Evolutionary conservation across 2,888 invertebrate genomes (phyloP), one percentile per base, ranked within the genome.

Genomic region (Iselma pallidipennis): DNA sequence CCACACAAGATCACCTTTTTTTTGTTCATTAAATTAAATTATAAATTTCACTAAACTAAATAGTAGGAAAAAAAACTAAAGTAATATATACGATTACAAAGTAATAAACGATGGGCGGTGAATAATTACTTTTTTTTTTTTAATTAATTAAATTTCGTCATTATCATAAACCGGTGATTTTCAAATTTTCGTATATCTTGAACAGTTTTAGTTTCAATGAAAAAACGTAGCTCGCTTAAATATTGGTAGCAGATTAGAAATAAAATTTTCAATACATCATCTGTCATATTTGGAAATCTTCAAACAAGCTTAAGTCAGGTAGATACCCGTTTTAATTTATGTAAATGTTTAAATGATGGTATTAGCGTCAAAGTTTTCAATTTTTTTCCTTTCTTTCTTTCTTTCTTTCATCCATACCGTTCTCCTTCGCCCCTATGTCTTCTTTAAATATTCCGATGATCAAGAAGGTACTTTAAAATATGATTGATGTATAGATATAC

Each of bases 291-390:
- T 45, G 45, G 12, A 21, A 10, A 45, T 21, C 21, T 45, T 12
- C 7, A 16, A 45, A 45, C 45, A 21, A 21, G 21, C 45, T 45
- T 4, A 45, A 58, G 58, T 48, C 33, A 21, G 14, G 55, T 62
- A 37, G 37, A 37, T 37, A 16, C 10, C 21, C 10, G 19, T 45
- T 45, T 19, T 45, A 55, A 62, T 62, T 59, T 59, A 62, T 62
- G 62, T 62, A 62, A 62, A 62, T 62, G 59, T 51, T 58, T 53
- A 57, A 61, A 61, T 57, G 57, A 57, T 42, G 57, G 61, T 55
- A 61, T 61, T 61, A 61, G 55, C 31, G 57, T 61, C 57, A 57
- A 55, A 49, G 10, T 12, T 4, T 45, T 45, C 9, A 19, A n/a
- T 45, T 21, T 45, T 19, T 45, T 21, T 12, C 9, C 2, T 12